These are phyloP conservation scores for Acanthaster planci DNA, from an alignment of 35 echinoderm and acorn worm genomes.

Conservation along the genomic window DNA sequence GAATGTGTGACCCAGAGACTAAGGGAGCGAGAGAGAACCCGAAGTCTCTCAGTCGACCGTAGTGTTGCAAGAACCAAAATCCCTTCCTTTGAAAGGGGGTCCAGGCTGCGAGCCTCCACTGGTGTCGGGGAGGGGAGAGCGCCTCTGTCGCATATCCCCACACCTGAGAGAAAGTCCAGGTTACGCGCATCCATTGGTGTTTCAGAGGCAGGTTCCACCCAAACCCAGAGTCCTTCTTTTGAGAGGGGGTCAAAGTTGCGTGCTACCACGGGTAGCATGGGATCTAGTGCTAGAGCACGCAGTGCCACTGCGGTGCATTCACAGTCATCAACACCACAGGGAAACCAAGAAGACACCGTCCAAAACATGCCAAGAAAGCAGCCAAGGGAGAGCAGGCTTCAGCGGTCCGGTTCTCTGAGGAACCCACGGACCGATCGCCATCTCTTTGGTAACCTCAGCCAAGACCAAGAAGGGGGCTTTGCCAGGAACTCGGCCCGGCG, in stretches of 20 bases:
- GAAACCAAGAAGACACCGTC: neutral
- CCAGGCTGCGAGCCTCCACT: neutral
- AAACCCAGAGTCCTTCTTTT: conserved; percentile 3
- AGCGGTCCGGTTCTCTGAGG: neutral
- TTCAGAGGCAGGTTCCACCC: neutral
- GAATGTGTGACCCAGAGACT: neutral
- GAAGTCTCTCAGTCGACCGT: conserved; percentile 7
- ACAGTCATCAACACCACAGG: neutral
- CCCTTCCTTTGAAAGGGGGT: conserved; percentile 13
- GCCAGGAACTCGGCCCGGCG: neutral
- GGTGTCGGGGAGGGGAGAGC: too few species aligned
- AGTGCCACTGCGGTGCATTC: neutral
- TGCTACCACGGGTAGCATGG: neutral
- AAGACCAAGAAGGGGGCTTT: conserved; percentile 9
- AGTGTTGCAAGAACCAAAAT: conserved; percentile 14
- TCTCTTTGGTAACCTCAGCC: neutral
- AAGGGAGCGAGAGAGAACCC: neutral
- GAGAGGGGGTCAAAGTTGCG: neutral
- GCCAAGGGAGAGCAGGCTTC: neutral
- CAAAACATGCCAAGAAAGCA: neutral
- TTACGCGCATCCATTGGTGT: neutral
- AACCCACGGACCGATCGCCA: neutral
- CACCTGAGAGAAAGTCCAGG: conserved; percentile 2
- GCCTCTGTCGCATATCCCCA: neutral
- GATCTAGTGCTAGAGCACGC: neutral